These are phyloP conservation scores for Arbacia lixula DNA, from an alignment of 53 echinoderm and acorn worm genomes.

Conservation along the genomic window DNA sequence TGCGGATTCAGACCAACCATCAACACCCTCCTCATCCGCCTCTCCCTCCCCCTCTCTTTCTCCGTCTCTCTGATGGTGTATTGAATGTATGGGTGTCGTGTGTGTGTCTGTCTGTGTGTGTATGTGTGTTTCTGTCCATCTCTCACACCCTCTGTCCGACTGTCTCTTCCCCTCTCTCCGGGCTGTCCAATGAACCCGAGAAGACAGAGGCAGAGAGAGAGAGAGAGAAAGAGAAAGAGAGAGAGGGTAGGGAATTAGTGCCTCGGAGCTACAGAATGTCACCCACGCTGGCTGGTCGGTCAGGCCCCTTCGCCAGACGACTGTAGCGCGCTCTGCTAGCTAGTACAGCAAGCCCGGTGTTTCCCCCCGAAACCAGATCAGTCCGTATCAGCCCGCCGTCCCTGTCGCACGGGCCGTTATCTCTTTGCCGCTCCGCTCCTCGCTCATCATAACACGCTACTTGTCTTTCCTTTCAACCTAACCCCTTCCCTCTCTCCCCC, in stretches of 20 bases:
- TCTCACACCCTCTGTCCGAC: neutral
- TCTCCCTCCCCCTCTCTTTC: conserved; percentile 18
- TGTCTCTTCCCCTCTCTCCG: conserved; percentile 31
- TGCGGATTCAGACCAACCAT: conserved; percentile 18
- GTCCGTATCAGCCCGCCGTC: conserved; percentile 27
- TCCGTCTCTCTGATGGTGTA: conserved; percentile 3
- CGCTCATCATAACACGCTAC: neutral
- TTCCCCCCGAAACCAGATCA: conserved; percentile 23
- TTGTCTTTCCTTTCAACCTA: neutral
- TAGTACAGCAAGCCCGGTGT: conserved; percentile 10
- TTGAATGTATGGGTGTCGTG: too few species aligned
- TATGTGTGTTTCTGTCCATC: neutral
- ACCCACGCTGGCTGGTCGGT: neutral
- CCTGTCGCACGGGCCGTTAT: conserved; percentile 10
- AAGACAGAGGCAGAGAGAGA: neutral
- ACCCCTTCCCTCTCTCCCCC: neutral
- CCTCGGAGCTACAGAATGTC: conserved; percentile 23
- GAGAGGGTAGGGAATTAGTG: conserved; percentile 33
- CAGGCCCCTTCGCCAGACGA: too few species aligned
- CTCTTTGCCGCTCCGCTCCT: conserved; percentile 1
- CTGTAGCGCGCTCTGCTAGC: too few species aligned
- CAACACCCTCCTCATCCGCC: conserved; percentile 4
- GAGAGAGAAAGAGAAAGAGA: too few species aligned
- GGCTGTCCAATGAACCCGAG: conserved; percentile 51
- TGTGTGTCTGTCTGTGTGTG: too few species aligned